Base-by-base conservation (phyloP, 1,140 invertebrate species). In the Belonocnema kinseyi region DNA sequence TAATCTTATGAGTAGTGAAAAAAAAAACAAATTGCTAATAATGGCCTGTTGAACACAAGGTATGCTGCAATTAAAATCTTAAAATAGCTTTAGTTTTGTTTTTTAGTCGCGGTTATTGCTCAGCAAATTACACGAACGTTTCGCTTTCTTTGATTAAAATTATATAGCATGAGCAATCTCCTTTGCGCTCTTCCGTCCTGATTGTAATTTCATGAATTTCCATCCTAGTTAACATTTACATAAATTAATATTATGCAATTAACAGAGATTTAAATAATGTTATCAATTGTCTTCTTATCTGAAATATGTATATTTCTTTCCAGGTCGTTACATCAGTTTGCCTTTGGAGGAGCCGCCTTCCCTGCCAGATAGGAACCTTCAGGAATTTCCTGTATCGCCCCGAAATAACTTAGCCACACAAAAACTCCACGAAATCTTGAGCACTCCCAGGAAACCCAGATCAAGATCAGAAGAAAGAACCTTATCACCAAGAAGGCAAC, bases 371-470 rank as follows among this genome's bases (percentile, higher is more conserved):
- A 85, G 88, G 53, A 90, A 90, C 72, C 33, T 12, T 0, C 81
- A 81, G n/a, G 87, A 85, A 52, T 66, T 86, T 26, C 76, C 86
- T 8, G 85, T 86, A 14, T 93, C 93, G 73, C 91, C 92, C 1
- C 88, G 92, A 70, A 93, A 93, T 80, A 94, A 94, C 86, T 87
- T 94, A 8, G 95, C 95, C 0, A 96, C 95, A 0, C 94, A 95
- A 84, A 95, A 95, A 83, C 87, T 96, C 0, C 95, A 96, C 84
- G 95, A 96, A 80, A 88, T 96, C 13, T 86, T 96, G 5, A 93
- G 94, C 13, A 96, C 95, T 11, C 95, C 95, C 0, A 92, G 93
- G 56, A 95, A 94, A 80, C 86, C 90, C 12, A 86, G 90, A 79
- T 90, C 90, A 74, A 84, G 83, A 73, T 90, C 88, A 54, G 90